Conservation (phyloP, 2,797 vertebrate species). For the Myotis daubentonii region DNA sequence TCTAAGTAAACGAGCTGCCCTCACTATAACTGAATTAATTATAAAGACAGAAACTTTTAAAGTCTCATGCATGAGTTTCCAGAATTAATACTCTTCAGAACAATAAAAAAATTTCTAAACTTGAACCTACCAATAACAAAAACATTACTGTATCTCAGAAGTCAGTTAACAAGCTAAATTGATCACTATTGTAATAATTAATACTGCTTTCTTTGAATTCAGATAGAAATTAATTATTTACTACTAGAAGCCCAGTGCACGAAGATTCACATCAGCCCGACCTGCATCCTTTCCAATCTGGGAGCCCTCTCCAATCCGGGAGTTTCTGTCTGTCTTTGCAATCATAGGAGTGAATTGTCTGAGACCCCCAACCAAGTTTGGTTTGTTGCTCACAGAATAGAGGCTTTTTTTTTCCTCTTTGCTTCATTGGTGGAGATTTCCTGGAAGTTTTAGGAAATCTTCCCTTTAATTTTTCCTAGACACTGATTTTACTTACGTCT, state of each 20-base stretch:
- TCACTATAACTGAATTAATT: not conserved
- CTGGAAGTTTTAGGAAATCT: too few species aligned
- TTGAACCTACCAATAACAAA: not conserved
- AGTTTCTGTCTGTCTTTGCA: too few species aligned
- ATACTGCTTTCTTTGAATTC: conserved; percentile 25
- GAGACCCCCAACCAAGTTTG: too few species aligned
- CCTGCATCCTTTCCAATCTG: too few species aligned
- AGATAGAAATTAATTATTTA: conserved; percentile 18
- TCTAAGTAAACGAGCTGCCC: not conserved
- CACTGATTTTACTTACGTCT: too few species aligned
- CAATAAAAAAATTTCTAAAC: not conserved
- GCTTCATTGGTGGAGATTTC: too few species aligned
- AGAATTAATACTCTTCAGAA: conserved; percentile 11
- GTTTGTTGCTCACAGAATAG: too few species aligned
- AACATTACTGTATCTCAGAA: conserved; percentile 16
- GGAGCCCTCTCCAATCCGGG: too few species aligned
- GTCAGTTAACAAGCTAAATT: not conserved
- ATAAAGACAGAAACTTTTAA: not conserved
- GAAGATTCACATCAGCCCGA: too few species aligned
- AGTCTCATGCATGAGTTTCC: not conserved
- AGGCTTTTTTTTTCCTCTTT: too few species aligned
- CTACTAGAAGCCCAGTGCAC: not conserved
- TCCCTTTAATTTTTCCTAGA: too few species aligned
- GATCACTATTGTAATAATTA: not conserved
- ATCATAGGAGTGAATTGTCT: too few species aligned